These are phyloP conservation scores for Nasua narica DNA, from an alignment of 2,797 vertebrate genomes.

Conservation along the genomic window DNA sequence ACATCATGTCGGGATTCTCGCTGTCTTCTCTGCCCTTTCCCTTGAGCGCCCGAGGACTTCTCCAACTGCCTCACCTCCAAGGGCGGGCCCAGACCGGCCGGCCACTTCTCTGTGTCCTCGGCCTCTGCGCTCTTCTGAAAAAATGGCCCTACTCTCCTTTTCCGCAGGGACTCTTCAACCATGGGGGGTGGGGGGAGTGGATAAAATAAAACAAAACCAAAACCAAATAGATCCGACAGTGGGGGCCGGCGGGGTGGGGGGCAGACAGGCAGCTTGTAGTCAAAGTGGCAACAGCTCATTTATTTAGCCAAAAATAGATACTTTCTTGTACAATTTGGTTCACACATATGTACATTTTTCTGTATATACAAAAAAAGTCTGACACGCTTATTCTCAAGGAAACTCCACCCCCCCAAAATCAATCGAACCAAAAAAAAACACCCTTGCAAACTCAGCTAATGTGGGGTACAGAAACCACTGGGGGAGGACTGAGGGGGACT, in stretches of 20 bases:
- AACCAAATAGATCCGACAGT: not conserved
- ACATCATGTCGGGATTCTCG: not conserved
- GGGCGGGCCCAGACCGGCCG: too few relatives aligned
- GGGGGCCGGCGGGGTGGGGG: not conserved
- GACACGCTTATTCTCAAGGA: constrained; percentile 92
- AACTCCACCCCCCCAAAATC: constrained; percentile 82
- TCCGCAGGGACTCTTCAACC: not conserved
- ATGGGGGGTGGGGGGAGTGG: fast-evolving
- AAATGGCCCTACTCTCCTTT: not conserved
- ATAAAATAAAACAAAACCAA: not conserved
- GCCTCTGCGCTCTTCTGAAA: not conserved
- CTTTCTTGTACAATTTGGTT: constrained; percentile 99
- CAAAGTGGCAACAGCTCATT: constrained; percentile 99
- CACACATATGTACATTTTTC: constrained; percentile 99
- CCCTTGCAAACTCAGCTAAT: constrained; percentile 90
- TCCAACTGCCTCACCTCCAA: not conserved
- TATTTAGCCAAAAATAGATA: constrained; percentile 99
- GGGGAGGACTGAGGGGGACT: constrained; percentile 17
- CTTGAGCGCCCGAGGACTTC: not conserved
- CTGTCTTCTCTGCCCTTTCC: not conserved
- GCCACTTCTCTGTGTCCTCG: not conserved
- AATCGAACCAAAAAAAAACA: not conserved
- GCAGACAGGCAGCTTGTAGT: constrained; percentile 78
- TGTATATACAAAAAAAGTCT: constrained; percentile 95
- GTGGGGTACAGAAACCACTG: constrained; percentile 91